Base-by-base conservation (phyloP, 2,113 vertebrate genomes). In the Chaetura pelagica region DNA sequence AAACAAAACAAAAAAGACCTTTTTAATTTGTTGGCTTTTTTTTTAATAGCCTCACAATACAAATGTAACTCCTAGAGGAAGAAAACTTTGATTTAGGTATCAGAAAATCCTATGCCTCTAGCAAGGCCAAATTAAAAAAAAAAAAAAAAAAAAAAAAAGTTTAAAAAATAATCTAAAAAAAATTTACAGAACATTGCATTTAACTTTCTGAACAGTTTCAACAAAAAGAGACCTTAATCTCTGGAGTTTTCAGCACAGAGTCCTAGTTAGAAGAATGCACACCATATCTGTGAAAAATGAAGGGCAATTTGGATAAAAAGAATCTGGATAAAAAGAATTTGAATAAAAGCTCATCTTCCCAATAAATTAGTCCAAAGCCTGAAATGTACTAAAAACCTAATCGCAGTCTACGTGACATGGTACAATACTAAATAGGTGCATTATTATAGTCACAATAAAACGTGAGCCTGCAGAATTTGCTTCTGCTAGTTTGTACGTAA, bases 1-100 rank as follows among this genome's bases (percentile, higher is more conserved):
- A 95, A 84, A 96, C 40, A 94, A 66, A 89, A 96, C 55, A 93
- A 81, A 84, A 29, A n/a, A 69, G 46, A 8, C 10, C 46, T 48
- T 48, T 21, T 73, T 44, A 51, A 29, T 12, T 17, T 21, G 46
- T 75, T 38, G 38, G 7, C 10, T 38, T 38, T 38, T 32, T 35
- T 62, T 44, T 57, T 78, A 42, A 20, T 42, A 79, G 22, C 32
- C 66, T 86, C 21, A 80, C 30, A 71, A 83, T 11, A 90, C 4
- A 77, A 87, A 55, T 30, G 3, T 29, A 72, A 84, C 26, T 4
- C 7, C 27, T 85, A 22, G 5, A 80, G 7, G 7, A n/a, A 77
- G 20, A 76, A 67, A 57, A 69, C 7, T 76, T 78, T 57, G 7
- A 93, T 48, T 13, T 34, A 46, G 7, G 29, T 64, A 49, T 34